phyloP scores from a whole-genome alignment of 2,797 vertebrate species.

The Poecile montanus region DNA sequence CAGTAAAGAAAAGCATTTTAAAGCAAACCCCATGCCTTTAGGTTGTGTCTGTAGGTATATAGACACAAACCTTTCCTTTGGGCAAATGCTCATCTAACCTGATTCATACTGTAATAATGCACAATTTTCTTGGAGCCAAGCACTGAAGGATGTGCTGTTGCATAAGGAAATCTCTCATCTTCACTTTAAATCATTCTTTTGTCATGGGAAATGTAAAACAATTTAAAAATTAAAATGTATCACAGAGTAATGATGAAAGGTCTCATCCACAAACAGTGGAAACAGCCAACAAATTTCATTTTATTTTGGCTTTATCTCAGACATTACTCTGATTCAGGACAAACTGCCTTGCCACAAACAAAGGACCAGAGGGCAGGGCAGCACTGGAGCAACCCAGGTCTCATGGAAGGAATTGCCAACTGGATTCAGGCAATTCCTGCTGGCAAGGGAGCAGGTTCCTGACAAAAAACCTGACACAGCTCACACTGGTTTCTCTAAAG shows the following conservation, averaged over 20 bases:
- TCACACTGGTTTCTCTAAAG: neutral
- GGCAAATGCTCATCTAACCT: neutral
- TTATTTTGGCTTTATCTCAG: neutral
- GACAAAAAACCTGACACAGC: neutral
- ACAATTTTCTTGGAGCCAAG: neutral
- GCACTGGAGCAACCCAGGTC: neutral
- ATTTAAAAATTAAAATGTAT: neutral
- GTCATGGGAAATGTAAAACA: neutral
- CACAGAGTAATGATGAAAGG: neutral
- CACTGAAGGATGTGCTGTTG: neutral
- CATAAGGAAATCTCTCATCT: neutral
- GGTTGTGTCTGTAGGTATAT: neutral
- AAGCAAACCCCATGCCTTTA: neutral
- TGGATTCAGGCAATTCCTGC: neutral
- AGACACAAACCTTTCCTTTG: neutral
- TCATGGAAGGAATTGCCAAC: neutral
- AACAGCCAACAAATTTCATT: neutral
- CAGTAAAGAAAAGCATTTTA: neutral
- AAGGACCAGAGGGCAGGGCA: neutral
- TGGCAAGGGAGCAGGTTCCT: neutral
- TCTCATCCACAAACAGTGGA: neutral
- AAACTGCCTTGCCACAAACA: neutral
- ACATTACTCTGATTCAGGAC: neutral
- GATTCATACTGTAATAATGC: neutral
- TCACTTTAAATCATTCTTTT: neutral